Percentiles rank a stretch among this genome's conserved stretches.
These are phyloP conservation scores for Sparus aurata DNA, from an alignment of 2,797 vertebrate genomes.

Conservation along the genomic window DNA sequence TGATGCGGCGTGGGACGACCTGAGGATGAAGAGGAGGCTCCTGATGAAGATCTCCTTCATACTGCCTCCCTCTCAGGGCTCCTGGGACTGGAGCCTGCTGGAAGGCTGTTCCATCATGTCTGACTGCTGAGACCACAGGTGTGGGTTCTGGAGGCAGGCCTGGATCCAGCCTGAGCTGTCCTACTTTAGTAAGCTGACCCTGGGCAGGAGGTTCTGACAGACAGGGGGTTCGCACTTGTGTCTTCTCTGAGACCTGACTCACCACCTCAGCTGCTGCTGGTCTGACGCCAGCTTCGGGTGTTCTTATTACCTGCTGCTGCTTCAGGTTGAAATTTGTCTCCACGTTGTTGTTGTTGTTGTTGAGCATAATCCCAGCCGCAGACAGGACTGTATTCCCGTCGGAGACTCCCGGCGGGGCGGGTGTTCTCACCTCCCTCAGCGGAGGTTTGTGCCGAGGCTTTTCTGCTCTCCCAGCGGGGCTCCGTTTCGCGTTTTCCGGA, in stretches of 20 bases:
- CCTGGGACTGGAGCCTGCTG: slow-evolving; percentile 9
- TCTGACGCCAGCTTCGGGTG: too few relatives aligned
- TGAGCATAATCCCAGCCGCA: slow-evolving; percentile 71
- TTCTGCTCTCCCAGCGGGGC: slow-evolving; percentile 8
- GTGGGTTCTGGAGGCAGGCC: not conserved
- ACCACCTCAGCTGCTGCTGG: not conserved
- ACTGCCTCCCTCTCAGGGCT: not conserved
- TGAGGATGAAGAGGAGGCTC: not conserved
- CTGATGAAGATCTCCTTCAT: not conserved
- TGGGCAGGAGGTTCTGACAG: slow-evolving; percentile 12
- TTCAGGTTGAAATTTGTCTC: slow-evolving; percentile 16
- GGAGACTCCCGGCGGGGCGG: slow-evolving; percentile 19
- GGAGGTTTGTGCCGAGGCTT: slow-evolving; percentile 11
- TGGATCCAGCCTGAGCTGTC: not conserved
- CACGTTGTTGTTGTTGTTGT: slow-evolving; percentile 57
- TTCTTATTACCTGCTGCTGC: not conserved
- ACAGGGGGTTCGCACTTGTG: not conserved
- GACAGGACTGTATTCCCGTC: slow-evolving; percentile 50
- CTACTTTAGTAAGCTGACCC: not conserved
- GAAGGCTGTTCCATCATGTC: not conserved
- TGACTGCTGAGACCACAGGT: not conserved
- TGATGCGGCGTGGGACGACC: not conserved
- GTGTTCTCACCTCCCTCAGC: slow-evolving; percentile 2
- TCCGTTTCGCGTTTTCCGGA: not conserved
- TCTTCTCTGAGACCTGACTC: not conserved